Percentiles rank a stretch among this genome's conserved stretches.
phyloP scores from a whole-genome alignment of 2,113 vertebrate genomes.

The Apeltes quadracus region DNA sequence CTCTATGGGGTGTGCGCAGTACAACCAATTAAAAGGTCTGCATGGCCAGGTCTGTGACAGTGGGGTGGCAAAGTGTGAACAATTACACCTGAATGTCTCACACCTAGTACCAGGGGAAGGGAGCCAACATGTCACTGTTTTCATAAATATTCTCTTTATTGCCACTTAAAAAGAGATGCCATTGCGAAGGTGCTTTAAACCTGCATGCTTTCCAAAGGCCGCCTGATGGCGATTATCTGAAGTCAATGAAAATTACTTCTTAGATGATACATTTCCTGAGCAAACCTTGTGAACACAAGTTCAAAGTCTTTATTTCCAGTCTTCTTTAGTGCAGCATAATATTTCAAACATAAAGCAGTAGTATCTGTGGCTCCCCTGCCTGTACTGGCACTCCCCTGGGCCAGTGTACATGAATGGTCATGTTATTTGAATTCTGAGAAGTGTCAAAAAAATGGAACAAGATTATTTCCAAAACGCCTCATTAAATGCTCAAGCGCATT shows the following conservation, averaged over 20 bases:
- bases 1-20: slow-evolving; percentile 44
- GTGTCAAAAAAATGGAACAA: not conserved
- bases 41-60: slow-evolving; percentile 25
- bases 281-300: not conserved
- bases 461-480: not conserved
- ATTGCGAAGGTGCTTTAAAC: not conserved
- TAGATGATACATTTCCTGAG: not conserved
- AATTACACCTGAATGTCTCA: slow-evolving; percentile 41
- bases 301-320: not conserved
- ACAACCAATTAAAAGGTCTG: slow-evolving; percentile 57
- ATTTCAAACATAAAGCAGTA: not conserved
- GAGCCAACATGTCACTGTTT: slow-evolving; percentile 31
- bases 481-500: not conserved
- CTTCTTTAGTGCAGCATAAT: not conserved
- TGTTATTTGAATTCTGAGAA: not conserved
- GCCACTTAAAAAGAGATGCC: not conserved
- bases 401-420: not conserved
- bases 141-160: slow-evolving; percentile 24
- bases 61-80: slow-evolving; percentile 46
- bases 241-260: not conserved
- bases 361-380: not conserved
- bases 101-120: slow-evolving; percentile 18
- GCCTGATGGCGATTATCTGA: not conserved
- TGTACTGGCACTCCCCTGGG: too few relatives aligned
- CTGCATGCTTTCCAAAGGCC: not conserved